A percentile compares a stretch with the other conserved stretches of the same genome.
Conservation (phyloP, 2,797 vertebrate genomes). For the Brachyalestes nurse region DNA sequence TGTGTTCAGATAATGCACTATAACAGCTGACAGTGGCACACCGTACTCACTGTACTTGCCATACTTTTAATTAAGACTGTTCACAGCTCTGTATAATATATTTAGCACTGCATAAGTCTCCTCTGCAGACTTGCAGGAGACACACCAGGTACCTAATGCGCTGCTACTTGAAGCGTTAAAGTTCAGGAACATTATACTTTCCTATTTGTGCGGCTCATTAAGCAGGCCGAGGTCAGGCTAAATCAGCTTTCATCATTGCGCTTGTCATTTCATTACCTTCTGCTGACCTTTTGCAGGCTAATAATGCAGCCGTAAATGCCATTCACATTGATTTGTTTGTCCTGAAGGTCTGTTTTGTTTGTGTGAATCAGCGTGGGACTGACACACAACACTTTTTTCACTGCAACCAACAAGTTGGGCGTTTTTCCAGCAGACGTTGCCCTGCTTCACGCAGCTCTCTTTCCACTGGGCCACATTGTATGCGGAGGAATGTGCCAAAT, state of each 20-base stretch:
- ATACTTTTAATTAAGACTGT: neutral
- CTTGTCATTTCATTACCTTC: slow-evolving; percentile 15
- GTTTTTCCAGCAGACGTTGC: slow-evolving; percentile 10
- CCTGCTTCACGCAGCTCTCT: slow-evolving; percentile 15
- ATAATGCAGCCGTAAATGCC: slow-evolving; percentile 28
- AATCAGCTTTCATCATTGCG: slow-evolving; percentile 16
- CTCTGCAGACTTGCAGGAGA: neutral
- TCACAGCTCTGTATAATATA: neutral
- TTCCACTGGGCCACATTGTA: slow-evolving; percentile 34
- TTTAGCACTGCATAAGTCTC: neutral
- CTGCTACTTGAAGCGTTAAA: slow-evolving; percentile 23
- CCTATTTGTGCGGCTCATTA: slow-evolving; percentile 37
- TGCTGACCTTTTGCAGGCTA: slow-evolving; percentile 26
- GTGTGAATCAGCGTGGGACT: neutral
- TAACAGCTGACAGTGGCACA: too few species aligned
- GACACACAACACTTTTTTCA: neutral
- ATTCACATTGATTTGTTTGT: neutral
- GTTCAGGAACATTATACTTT: slow-evolving; percentile 20
- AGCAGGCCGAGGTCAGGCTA: slow-evolving; percentile 2
- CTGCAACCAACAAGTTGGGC: neutral
- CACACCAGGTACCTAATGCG: neutral
- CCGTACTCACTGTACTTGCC: too few species aligned
- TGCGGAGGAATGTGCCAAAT: slow-evolving; percentile 54
- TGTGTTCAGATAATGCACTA: too few species aligned
- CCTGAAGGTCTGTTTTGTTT: neutral